Conservation (phyloP, 2,113 vertebrate genomes). For the Tragelaphus scriptus region DNA sequence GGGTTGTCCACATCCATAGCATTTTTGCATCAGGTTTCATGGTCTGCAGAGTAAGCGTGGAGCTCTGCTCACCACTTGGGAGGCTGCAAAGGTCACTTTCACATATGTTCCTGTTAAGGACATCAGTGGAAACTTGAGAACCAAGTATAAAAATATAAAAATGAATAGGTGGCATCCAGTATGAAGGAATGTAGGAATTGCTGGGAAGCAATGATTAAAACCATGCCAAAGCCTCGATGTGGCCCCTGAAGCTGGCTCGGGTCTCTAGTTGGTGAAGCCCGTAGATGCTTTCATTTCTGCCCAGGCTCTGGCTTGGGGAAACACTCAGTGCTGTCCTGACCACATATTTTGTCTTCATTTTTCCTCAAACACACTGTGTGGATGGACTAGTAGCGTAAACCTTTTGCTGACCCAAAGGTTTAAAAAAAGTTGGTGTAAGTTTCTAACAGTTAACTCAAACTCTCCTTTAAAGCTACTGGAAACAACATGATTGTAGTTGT, state of each 20-base stretch:
- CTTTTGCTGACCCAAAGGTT: background rate
- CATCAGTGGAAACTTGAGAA: constrained; percentile 60
- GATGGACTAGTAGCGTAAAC: background rate
- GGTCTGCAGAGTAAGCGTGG: background rate
- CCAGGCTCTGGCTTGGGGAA: background rate
- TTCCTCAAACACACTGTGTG: background rate
- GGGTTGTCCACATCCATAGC: background rate
- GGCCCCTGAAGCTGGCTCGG: background rate
- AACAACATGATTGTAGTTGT: background rate
- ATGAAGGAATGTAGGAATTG: constrained; percentile 13
- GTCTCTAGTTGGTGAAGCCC: background rate
- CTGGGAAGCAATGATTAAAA: constrained; percentile 29
- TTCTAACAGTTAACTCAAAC: background rate
- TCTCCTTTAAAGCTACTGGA: background rate
- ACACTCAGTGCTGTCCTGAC: background rate
- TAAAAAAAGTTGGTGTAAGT: background rate
- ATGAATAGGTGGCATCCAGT: constrained; percentile 54
- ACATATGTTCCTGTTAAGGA: constrained; percentile 42
- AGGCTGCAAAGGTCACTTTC: background rate
- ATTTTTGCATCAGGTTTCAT: background rate
- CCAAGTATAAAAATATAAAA: constrained; percentile 45
- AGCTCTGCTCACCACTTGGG: background rate
- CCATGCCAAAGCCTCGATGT: background rate
- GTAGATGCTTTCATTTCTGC: background rate
- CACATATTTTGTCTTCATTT: background rate